These are phyloP conservation scores for Contarinia nasturtii DNA, from an alignment of 1,140 invertebrate genomes.

Conservation along the genomic window DNA sequence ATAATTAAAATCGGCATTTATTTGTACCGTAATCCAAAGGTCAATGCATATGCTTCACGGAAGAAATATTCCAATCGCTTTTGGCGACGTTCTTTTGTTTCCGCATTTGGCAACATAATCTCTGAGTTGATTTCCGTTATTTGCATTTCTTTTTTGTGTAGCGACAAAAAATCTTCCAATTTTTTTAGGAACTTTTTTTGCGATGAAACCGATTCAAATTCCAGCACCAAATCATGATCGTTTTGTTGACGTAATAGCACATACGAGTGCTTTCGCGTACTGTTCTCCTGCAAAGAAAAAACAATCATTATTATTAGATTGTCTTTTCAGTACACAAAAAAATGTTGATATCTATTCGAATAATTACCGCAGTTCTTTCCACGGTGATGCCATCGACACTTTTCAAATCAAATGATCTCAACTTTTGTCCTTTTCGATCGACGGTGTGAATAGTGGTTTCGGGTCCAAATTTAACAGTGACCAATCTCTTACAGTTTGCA, in stretches of 20 bases:
- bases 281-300: slow-evolving; percentile 33
- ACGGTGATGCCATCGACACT: slow-evolving; percentile 57
- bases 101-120: slow-evolving; percentile 78
- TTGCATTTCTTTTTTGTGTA: slow-evolving; percentile 53
- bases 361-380: slow-evolving; percentile 48
- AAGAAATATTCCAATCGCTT: slow-evolving; percentile 95
- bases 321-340: too few relatives aligned
- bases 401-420: slow-evolving; percentile 60
- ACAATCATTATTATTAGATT: too few relatives aligned
- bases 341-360: neutral
- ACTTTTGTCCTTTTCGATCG: slow-evolving; percentile 73
- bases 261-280: slow-evolving; percentile 62
- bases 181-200: slow-evolving; percentile 81
- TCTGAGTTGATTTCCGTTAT: slow-evolving; percentile 39
- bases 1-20: slow-evolving; percentile 14
- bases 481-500: slow-evolving; percentile 74
- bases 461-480: slow-evolving; percentile 76
- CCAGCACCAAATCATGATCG: slow-evolving; percentile 92
- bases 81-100: slow-evolving; percentile 88
- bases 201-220: slow-evolving; percentile 65
- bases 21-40: slow-evolving; percentile 52
- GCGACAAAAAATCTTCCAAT: slow-evolving; percentile 63
- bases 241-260: slow-evolving; percentile 69
- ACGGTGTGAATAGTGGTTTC: slow-evolving; percentile 67
- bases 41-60: slow-evolving; percentile 89